These are phyloP conservation scores for Procambarus clarkii DNA, from an alignment of 1,140 invertebrate genomes.

Conservation along the genomic window DNA sequence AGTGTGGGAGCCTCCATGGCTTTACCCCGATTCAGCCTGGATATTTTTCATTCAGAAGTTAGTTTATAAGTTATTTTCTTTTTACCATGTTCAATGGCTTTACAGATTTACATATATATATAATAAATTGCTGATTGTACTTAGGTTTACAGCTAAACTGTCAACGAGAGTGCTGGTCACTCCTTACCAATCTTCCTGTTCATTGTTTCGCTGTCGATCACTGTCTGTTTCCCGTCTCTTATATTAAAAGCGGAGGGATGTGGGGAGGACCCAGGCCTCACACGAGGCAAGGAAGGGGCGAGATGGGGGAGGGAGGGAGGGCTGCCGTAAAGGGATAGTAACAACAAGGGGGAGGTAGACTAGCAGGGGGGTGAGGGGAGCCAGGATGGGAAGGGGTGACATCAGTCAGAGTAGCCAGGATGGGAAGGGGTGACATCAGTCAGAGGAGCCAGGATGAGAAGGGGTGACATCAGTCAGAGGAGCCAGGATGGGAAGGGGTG, in stretches of 20 bases:
- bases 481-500: too few species aligned
- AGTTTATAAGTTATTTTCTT: not conserved
- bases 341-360: too few species aligned
- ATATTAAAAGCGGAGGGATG: conserved; percentile 40
- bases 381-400: too few species aligned
- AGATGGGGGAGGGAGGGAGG: not conserved
- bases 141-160: not conserved
- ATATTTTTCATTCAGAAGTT: not conserved
- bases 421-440: too few species aligned
- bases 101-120: not conserved
- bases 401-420: too few species aligned
- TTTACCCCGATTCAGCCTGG: not conserved
- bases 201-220: conserved; percentile 34
- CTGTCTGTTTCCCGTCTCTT: conserved; percentile 25
- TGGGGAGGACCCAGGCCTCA: not conserved
- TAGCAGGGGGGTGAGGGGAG: too few species aligned
- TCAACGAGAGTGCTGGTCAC: not conserved
- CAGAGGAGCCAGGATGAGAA: too few species aligned
- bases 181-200: conserved; percentile 28
- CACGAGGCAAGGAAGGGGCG: too few species aligned
- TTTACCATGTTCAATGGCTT: not conserved
- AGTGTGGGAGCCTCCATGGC: not conserved
- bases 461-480: too few species aligned
- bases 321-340: not conserved
- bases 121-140: not conserved